Percentiles rank a stretch among this genome's conserved stretches.
Evolutionary conservation across 2,797 vertebrate species (phyloP).

Genomic region (Lepilemur ruficaudatus): DNA sequence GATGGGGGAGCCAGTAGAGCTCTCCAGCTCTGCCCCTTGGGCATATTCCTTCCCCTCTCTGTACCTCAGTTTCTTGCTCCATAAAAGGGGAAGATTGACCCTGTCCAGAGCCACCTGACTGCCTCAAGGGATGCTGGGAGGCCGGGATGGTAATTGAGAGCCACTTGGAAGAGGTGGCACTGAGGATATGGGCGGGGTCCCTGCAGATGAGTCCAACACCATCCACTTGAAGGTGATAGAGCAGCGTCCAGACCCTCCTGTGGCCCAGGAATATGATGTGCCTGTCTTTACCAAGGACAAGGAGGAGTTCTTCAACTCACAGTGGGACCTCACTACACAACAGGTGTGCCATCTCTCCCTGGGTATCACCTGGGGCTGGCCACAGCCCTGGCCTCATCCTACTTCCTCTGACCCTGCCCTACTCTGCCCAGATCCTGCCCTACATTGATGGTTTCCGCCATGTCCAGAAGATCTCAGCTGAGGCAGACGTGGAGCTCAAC

Average conservation of each 20-base stretch:
- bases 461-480: constrained; percentile 97
- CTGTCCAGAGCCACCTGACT: background rate
- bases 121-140: background rate
- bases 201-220: constrained; percentile 95
- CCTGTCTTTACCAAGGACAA: constrained; percentile 97
- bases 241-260: constrained; percentile 92
- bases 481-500: constrained; percentile 98
- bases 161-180: background rate
- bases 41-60: background rate
- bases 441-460: constrained; percentile 98
- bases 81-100: background rate
- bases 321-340: constrained; percentile 99
- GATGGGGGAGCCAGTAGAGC: background rate
- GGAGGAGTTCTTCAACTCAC: constrained; percentile 94
- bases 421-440: constrained; percentile 91
- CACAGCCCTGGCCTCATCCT: background rate
- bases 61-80: background rate
- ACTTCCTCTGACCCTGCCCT: background rate
- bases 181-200: constrained; percentile 30
- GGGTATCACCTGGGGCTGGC: background rate
- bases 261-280: constrained; percentile 98
- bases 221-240: constrained; percentile 98
- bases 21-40: background rate
- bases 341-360: constrained; percentile 85
- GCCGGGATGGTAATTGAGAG: background rate